Conservation (phyloP, 2,113 vertebrate species). For the Ictalurus punctatus region DNA sequence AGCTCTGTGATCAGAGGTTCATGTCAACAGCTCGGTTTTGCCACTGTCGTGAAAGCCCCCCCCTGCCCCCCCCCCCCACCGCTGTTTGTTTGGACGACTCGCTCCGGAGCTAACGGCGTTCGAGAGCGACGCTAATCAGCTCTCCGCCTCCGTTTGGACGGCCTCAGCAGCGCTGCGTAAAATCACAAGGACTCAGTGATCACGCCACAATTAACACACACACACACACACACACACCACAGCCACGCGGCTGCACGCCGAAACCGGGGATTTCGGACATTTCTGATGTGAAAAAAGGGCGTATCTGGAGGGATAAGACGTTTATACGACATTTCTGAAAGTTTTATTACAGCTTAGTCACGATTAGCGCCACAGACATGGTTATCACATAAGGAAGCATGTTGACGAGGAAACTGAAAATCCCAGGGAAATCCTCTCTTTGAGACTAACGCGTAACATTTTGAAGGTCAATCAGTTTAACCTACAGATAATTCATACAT, state of each 20-base stretch:
- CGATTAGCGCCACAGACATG: background rate
- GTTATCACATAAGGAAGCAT: background rate
- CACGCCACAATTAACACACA: background rate
- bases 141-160: background rate
- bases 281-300: background rate
- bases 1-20: background rate
- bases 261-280: background rate
- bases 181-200: slow-evolving; percentile 2
- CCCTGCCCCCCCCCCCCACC: too few relatives aligned
- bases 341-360: background rate
- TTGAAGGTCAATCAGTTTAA: background rate
- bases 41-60: background rate
- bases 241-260: background rate
- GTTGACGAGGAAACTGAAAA: background rate
- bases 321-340: too few relatives aligned
- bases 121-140: background rate
- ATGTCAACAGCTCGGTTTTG: background rate
- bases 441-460: background rate
- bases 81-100: background rate
- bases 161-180: background rate
- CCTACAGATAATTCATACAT: background rate
- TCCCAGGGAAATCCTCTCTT: background rate
- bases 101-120: background rate
- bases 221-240: background rate
- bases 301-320: background rate